Conservation (phyloP, 2,113 vertebrate genomes). For the Macquaria ambigua region DNA sequence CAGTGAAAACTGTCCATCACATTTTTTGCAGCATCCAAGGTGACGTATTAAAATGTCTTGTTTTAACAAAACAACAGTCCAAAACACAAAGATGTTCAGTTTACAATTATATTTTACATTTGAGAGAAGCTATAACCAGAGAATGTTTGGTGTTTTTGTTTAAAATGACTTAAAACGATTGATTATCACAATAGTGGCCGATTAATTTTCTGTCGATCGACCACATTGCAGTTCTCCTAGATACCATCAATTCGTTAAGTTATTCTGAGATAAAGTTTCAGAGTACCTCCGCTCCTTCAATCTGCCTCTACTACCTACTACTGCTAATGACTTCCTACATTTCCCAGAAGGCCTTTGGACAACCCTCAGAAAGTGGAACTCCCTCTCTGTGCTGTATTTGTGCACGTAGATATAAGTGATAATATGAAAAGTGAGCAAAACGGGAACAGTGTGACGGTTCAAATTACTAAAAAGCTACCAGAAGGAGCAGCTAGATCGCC, state of each 20-base stretch:
- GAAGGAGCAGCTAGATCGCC: neutral
- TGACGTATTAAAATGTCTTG: neutral
- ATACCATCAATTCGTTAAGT: neutral
- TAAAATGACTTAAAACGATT: neutral
- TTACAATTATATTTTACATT: no score
- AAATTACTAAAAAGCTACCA: neutral
- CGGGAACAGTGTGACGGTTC: neutral
- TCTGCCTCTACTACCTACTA: neutral
- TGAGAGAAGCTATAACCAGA: neutral
- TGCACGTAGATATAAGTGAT: neutral
- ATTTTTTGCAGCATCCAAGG: neutral
- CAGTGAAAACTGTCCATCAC: neutral
- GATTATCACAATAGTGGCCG: neutral
- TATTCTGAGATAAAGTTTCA: neutral
- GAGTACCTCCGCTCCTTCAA: neutral
- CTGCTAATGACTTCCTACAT: neutral
- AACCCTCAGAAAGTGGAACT: neutral
- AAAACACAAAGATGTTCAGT: neutral
- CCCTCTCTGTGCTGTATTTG: neutral
- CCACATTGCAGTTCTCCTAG: no score
- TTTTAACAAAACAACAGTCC: neutral
- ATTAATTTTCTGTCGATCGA: no score
- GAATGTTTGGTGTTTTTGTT: neutral
- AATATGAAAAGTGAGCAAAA: neutral
- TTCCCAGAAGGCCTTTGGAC: constrained; percentile 35